phyloP scores from a whole-genome alignment of 53 echinoderm and acorn worm species.

The Antedon mediterranea region DNA sequence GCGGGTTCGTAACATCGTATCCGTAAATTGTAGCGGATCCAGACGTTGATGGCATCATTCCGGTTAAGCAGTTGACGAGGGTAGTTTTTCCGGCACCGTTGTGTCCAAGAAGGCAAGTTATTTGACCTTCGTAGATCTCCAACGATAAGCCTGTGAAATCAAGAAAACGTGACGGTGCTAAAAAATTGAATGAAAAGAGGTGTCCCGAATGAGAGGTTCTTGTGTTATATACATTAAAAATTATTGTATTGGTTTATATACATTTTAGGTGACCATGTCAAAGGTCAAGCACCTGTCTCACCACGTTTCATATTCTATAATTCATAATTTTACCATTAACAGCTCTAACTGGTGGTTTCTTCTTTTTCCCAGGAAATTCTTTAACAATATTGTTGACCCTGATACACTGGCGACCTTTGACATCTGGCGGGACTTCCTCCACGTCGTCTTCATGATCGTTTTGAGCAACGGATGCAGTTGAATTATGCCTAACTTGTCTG shows the following conservation, averaged over 20 bases:
- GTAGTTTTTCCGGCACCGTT: slow-evolving; percentile 71
- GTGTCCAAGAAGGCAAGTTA: slow-evolving; percentile 57
- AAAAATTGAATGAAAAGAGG: background rate
- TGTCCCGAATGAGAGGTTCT: no score
- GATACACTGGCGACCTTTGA: slow-evolving; percentile 18
- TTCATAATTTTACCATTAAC: slow-evolving; percentile 39
- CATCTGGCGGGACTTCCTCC: slow-evolving; percentile 26
- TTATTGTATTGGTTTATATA: background rate
- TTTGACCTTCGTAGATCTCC: slow-evolving; percentile 71
- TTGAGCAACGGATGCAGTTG: background rate
- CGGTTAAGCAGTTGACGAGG: slow-evolving; percentile 46
- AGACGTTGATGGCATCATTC: slow-evolving; percentile 24
- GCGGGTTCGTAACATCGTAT: slow-evolving; percentile 25
- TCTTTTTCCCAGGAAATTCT: slow-evolving; percentile 18
- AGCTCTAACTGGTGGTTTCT: slow-evolving; percentile 37
- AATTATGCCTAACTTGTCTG: no score
- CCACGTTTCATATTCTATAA: background rate
- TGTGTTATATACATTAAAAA: background rate
- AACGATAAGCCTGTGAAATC: slow-evolving; percentile 32
- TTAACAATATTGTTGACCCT: slow-evolving; percentile 37
- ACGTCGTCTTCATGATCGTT: slow-evolving; percentile 8
- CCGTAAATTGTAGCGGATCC: slow-evolving; percentile 50
- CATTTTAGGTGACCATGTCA: no score
- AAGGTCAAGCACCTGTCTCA: background rate
- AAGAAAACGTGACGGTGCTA: no score